Evolutionary conservation across 1,140 invertebrate species (phyloP), one percentile per base, ranked within the genome.

Genomic region (Amyelois transitella): DNA sequence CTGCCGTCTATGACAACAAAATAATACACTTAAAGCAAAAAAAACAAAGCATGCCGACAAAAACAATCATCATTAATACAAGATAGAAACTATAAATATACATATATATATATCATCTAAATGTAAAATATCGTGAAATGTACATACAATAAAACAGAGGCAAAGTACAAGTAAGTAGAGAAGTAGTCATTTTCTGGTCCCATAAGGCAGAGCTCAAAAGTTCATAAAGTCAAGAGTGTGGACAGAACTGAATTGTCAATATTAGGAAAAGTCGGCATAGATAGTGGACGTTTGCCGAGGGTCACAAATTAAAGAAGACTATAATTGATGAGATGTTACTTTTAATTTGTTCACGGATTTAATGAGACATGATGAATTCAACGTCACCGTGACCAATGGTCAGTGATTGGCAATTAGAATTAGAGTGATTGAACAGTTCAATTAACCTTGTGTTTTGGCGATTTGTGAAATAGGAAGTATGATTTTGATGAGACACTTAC

Each of bases 1-100:
- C 86, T 81, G 77, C 86, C 81, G 86, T 89, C 88, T 89, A 86
- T 64, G 75, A 85, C 72, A 88, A 81, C 75, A 81, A 75, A 85
- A 79, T 62, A 75, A 77, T 60, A 86, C 86, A 88, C 78, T 58
- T 86, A 86, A 86, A 86, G 83, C 83, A 72, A 71, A 78, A n/a
- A 80, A 77, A 64, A 73, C 61, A 76, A 73, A 72, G 68, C 81
- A 84, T 84, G 81, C 81, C 61, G 62, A 81, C 66, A 75, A 69
- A 77, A 67, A 66, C 56, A 54, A 44, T 50, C 54, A 44, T 60
- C 25, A 58, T 49, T 55, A 69, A 20, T 21, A 48, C 45, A 19
- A 48, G 45, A 48, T 48, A 14, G 45, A 48, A n/a, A 18, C 4
- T 44, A 19, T 19, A 45, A 19, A 45, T 48, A n/a, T 21, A n/a